Conservation (phyloP, 2,797 vertebrate genomes). For the Microhierax caerulescens region DNA sequence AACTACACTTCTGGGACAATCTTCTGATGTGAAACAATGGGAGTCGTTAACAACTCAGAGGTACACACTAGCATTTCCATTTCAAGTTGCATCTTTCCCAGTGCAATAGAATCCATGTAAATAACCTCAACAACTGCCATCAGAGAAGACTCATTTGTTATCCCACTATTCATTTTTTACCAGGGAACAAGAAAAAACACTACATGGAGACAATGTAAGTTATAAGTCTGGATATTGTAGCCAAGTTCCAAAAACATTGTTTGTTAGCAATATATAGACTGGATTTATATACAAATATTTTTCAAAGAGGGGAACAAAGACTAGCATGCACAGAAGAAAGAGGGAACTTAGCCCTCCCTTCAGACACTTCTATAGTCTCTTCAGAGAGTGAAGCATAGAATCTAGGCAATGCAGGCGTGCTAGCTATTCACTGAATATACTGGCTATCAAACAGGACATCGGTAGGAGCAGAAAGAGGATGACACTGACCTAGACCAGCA, state of each 20-base stretch:
- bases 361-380: accelerated
- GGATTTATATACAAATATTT: neutral
- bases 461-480: neutral
- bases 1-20: neutral
- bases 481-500: neutral
- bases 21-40: neutral
- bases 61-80: neutral
- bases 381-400: neutral
- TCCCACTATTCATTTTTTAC: neutral
- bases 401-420: neutral
- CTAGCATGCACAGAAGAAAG: neutral
- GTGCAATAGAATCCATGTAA: neutral
- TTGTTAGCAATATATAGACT: neutral
- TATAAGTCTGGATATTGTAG: neutral
- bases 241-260: neutral
- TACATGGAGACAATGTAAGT: neutral
- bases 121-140: neutral
- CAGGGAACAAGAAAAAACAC: neutral
- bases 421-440: neutral
- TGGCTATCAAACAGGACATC: accelerated
- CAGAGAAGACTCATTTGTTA: neutral
- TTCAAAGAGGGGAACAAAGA: neutral
- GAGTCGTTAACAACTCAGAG: neutral
- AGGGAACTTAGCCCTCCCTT: neutral
- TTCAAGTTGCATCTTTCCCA: neutral